Conservation (phyloP, 2,797 vertebrate genomes). For the Oreonectes daqikongensis region DNA sequence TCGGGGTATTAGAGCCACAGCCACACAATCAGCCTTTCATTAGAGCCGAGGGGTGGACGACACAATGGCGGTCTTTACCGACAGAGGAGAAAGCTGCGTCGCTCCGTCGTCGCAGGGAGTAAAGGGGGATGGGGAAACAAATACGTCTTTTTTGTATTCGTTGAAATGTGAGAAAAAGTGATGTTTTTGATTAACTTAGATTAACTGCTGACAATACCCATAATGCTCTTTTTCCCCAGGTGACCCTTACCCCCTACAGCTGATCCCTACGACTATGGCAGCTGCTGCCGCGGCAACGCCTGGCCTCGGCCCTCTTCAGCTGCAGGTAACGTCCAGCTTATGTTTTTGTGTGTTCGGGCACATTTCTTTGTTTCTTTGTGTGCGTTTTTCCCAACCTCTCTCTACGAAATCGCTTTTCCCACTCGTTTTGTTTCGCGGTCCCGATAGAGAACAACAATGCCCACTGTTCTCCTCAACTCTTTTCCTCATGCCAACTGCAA, state of each 20-base stretch:
- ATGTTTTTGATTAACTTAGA: constrained; percentile 33
- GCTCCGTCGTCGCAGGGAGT: constrained; percentile 2
- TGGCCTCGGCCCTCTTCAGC: constrained; percentile 91
- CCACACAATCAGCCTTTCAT: constrained; percentile 97
- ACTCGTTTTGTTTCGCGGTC: constrained; percentile 45
- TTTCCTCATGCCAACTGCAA: constrained; percentile 54
- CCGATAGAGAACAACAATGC: constrained; percentile 53
- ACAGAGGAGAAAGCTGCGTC: constrained; percentile 36
- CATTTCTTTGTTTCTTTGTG: constrained; percentile 38
- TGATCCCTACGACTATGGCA: constrained; percentile 98
- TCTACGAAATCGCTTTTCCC: constrained; percentile 37
- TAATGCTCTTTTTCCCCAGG: constrained; percentile 78
- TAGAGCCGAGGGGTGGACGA: constrained; percentile 64
- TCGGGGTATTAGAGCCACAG: constrained; percentile 88
- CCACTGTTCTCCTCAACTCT: constrained; percentile 55
- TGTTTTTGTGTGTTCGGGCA: constrained; percentile 6
- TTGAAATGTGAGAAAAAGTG: constrained; percentile 20
- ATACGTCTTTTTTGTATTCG: constrained; percentile 8
- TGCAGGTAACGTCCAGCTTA: constrained; percentile 85
- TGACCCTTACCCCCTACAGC: constrained; percentile 98
- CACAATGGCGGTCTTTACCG: constrained; percentile 88
- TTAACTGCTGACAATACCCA: constrained; percentile 61
- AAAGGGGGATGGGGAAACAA: constrained; percentile 10
- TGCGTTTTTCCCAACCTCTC: constrained; percentile 55
- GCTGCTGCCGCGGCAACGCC: constrained; percentile 91